Base-by-base conservation (phyloP, 2,113 vertebrate species). In the Picathartes gymnocephalus region DNA sequence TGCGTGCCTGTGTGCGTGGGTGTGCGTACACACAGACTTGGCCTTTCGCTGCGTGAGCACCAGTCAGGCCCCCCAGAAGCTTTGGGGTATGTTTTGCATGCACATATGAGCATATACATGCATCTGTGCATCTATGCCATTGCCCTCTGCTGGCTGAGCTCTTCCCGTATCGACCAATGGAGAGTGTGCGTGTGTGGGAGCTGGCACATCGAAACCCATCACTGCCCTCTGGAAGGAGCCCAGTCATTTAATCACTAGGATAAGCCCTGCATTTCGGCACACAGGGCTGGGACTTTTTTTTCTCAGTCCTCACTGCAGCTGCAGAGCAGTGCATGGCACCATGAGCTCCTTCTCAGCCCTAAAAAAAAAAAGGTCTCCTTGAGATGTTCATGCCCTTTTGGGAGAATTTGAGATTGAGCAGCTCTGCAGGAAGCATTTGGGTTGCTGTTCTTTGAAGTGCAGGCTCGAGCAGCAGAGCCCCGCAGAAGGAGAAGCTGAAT, bases 121-220 rank as follows among this genome's bases (percentile, higher is more conserved):
- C 86, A 37, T 58, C 56, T 73, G 12, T 93, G 76, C 86, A 56
- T 56, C 56, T 40, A 13, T 86, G 81, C 80, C 90, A 28, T 83
- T 93, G 85, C 95, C 72, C 68, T 95, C 92, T 93, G 90, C 90
- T 95, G 93, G 96, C 85, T 89, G 94, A 95, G 72, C 64, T 85
- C 69, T 79, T 68, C 81, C 58, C 8, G 0, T 86, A 92, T 79
- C 21, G 73, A 92, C 51, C 8, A 18, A 74, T 88, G 90, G 57
- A 84, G 61, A 79, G 78, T 1, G 56, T 95, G 80, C 40, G 35
- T 91, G 78, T 93, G 74, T 86, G 92, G 83, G 62, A 95, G 77
- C 91, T 84, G 91, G 71, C 88, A 81, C 79, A 96, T 77, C 64
- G 37, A 1, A 83, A 79, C 61, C 33, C 64, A 85, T 62, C 79